These are phyloP conservation scores for Amiota mariae DNA, from an alignment of 2,888 invertebrate genomes.

Conservation along the genomic window DNA sequence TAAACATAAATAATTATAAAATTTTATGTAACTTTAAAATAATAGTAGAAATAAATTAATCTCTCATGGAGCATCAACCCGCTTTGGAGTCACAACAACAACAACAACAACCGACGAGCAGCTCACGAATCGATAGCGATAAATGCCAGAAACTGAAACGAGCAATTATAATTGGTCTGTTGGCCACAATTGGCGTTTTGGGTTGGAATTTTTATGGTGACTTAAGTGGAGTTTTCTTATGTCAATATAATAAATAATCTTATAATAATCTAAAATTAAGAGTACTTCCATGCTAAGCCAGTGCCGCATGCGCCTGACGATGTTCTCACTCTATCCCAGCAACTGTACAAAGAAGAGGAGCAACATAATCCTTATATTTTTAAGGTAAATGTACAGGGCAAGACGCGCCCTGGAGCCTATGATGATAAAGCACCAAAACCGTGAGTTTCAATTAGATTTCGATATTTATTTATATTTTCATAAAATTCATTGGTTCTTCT, in stretches of 20 bases:
- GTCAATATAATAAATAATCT: neutral
- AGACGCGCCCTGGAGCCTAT: slow-evolving; percentile 55
- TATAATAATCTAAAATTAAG: slow-evolving; percentile 40
- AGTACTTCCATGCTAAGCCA: slow-evolving; percentile 63
- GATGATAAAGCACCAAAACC: slow-evolving; percentile 62
- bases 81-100: slow-evolving; percentile 15
- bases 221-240: slow-evolving; percentile 9
- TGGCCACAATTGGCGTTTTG: slow-evolving; percentile 57
- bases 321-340: slow-evolving; percentile 53
- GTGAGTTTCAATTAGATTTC: slow-evolving; percentile 49
- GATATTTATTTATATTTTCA: neutral
- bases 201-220: slow-evolving; percentile 68
- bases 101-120: slow-evolving; percentile 17
- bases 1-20: slow-evolving; percentile 19
- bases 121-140: slow-evolving; percentile 49
- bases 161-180: slow-evolving; percentile 56
- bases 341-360: slow-evolving; percentile 57
- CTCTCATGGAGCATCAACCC: slow-evolving; percentile 33
- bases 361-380: slow-evolving; percentile 54
- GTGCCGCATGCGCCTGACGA: slow-evolving; percentile 53
- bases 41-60: slow-evolving; percentile 37
- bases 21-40: slow-evolving; percentile 18
- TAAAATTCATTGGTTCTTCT: no score
- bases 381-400: slow-evolving; percentile 64
- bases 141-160: slow-evolving; percentile 61